Percentiles rank a stretch among this genome's conserved stretches.
Conservation (phyloP, 2,888 invertebrate genomes). For the Caenorhabditis afra region DNA sequence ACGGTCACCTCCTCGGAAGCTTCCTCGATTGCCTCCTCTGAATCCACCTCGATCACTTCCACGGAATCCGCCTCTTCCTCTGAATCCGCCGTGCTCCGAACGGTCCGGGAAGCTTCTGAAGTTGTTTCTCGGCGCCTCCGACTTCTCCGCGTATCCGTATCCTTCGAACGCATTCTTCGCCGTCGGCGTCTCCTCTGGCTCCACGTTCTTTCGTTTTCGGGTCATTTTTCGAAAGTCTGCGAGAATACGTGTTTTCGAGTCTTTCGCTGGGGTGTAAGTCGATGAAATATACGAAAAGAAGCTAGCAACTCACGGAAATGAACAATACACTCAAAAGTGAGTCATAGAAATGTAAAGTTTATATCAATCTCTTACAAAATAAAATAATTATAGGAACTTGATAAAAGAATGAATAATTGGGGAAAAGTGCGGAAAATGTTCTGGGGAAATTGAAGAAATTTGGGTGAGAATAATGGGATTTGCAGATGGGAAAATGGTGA, state of each 20-base stretch:
- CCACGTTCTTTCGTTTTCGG: constrained; percentile 65
- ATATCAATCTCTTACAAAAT: constrained; percentile 9
- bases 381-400: constrained; percentile 24
- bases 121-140: constrained; percentile 4
- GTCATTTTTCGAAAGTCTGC: constrained; percentile 45
- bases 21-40: neutral
- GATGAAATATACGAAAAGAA: neutral
- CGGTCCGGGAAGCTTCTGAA: constrained; percentile 19
- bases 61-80: neutral
- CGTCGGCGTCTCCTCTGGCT: constrained; percentile 29
- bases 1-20: neutral
- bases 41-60: constrained; percentile 12
- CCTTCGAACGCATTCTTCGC: constrained; percentile 27
- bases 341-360: constrained; percentile 6
- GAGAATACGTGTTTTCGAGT: too few species aligned
- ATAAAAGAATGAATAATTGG: constrained; percentile 13
- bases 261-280: too few species aligned
- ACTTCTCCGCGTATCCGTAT: constrained; percentile 30
- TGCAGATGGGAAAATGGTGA: neutral
- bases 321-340: neutral
- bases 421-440: constrained; percentile 10
- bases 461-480: neutral
- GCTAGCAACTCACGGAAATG: neutral
- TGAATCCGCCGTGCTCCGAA: constrained; percentile 9
- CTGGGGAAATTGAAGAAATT: constrained; percentile 1